Evolutionary conservation across 2,797 vertebrate species (phyloP).

Genomic region (Lagodon rhomboides): DNA sequence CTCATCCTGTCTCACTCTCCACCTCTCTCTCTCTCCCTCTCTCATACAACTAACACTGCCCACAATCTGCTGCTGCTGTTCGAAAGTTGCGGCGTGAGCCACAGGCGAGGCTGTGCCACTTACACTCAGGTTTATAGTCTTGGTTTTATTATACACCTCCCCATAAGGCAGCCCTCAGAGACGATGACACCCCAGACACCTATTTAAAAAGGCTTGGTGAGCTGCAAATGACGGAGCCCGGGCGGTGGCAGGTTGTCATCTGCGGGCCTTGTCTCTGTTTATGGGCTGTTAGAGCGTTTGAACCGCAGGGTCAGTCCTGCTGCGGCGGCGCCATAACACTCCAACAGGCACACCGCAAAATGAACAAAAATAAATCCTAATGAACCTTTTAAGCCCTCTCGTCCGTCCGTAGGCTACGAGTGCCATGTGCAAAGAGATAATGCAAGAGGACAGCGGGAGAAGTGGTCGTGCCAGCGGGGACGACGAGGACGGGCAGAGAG

Average conservation of each 20-base stretch:
- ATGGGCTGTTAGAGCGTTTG: constrained; percentile 78
- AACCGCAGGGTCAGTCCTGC: constrained; percentile 72
- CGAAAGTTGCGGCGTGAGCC: constrained; percentile 67
- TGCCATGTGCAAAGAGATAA: constrained; percentile 70
- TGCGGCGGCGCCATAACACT: constrained; percentile 62
- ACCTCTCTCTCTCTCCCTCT: not conserved
- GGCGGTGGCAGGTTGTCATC: constrained; percentile 78
- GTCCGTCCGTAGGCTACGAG: constrained; percentile 63
- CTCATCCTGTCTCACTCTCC: not conserved
- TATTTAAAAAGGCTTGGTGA: constrained; percentile 78
- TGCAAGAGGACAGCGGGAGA: constrained; percentile 78
- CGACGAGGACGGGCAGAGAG: constrained; percentile 64
- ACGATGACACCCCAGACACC: constrained; percentile 80
- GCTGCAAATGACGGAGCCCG: constrained; percentile 69
- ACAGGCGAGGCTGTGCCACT: constrained; percentile 74
- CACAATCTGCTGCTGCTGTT: constrained; percentile 37
- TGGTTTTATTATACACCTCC: constrained; percentile 78
- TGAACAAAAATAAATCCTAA: constrained; percentile 85
- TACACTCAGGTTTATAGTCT: constrained; percentile 78
- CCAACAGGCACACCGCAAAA: constrained; percentile 73
- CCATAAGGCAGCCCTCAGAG: constrained; percentile 79
- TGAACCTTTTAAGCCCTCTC: constrained; percentile 82
- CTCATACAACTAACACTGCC: constrained; percentile 23
- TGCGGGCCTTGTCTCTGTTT: constrained; percentile 78
- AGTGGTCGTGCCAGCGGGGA: constrained; percentile 78